Evolutionary conservation across 2,113 vertebrate genomes (phyloP).

Genomic region (Aegotheles bennettii): DNA sequence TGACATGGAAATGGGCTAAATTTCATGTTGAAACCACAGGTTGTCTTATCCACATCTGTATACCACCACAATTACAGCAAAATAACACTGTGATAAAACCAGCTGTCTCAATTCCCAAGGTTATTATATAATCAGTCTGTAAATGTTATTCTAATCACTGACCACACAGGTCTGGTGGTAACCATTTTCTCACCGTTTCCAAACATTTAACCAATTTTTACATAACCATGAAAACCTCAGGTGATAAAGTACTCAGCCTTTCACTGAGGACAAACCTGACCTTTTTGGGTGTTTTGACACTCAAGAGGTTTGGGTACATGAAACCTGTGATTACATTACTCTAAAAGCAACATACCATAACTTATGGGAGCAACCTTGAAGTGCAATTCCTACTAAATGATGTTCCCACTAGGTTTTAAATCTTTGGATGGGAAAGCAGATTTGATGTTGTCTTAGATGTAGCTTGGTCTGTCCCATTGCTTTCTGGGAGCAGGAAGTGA

Average conservation of each 20-base stretch:
- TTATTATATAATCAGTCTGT: neutral
- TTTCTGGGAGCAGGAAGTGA: neutral
- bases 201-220: neutral
- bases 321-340: neutral
- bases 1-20: neutral
- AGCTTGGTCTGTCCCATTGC: neutral
- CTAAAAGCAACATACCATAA: neutral
- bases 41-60: neutral
- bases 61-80: neutral
- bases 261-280: neutral
- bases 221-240: neutral
- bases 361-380: neutral
- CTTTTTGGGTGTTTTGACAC: neutral
- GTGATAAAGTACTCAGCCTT: neutral
- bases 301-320: neutral
- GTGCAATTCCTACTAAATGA: neutral
- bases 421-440: fast-evolving
- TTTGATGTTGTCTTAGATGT: neutral
- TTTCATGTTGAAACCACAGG: neutral
- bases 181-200: neutral
- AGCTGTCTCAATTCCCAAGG: neutral
- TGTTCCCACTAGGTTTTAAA: neutral
- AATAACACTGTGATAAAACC: neutral
- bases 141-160: neutral
- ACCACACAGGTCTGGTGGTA: neutral